Evolutionary conservation across 2,797 vertebrate genomes (phyloP), one percentile per base, ranked within the genome.

Genomic region (Melanotaenia nigrans): DNA sequence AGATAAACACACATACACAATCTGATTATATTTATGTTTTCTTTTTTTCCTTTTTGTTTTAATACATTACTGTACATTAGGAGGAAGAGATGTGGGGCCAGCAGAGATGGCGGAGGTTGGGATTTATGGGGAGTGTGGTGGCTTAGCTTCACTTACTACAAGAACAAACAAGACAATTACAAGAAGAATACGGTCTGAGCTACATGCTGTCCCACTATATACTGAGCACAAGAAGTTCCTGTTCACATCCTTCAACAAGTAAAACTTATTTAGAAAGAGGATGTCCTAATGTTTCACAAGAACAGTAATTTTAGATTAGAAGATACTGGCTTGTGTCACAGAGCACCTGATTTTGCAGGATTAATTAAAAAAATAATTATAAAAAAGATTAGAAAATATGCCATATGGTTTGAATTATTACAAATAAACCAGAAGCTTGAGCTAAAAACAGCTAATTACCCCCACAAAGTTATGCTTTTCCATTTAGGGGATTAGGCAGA

Each of bases 1-100:
- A 82, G 71, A 60, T 63, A 84, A 82, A 88, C 67, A 85, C 69
- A 68, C 73, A 89, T 83, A 85, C 82, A 91, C 85, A 80, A 86
- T 92, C 82, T 53, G 82, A 91, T 87, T 92, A 91, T 89, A 88
- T 89, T 30, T 30, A 30, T 75, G 0, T 73, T 80, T 86, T 93
- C 40, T 12, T 22, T 24, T 51, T 75, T 87, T 93, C 91, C 92
- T 86, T 92, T 91, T 92, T 57, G 63, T 78, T 84, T 81, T 85
- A 93, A 92, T 93, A 94, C 89, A 94, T 91, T 86, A 89, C 91
- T 95, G 88, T 94, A 94, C 93, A 95, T 84, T 77, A 77, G 80
- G 63, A 80, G 82, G 78, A 78, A 56, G 87, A 83, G 79, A 70
- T 76, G 79, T 67, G 64, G 82, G 84, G 81, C 75, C 83, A 82